Conservation (phyloP, 2,888 invertebrate genomes). For the Nematopogon swammerdamellus region DNA sequence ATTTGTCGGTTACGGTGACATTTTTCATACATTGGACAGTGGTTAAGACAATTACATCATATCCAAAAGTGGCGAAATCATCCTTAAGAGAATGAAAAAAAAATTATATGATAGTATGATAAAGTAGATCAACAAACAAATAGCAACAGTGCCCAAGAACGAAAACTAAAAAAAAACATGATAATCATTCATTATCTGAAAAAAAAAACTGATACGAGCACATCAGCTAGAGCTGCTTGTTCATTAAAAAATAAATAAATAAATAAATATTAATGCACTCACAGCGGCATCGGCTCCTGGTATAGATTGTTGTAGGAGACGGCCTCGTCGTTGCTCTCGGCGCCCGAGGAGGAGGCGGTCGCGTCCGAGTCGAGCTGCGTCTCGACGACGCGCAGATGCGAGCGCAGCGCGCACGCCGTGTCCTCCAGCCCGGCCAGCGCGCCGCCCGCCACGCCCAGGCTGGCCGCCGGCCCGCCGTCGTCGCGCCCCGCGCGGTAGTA, state of each 20-base stretch:
- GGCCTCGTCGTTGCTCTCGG: conserved; percentile 91
- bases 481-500: conserved; percentile 55
- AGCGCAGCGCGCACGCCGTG: conserved; percentile 69
- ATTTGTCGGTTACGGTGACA: too few relatives aligned
- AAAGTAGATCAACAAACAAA: too few relatives aligned
- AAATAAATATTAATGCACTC: conserved; percentile 42
- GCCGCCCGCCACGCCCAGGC: conserved; percentile 55
- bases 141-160: too few relatives aligned
- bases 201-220: too few relatives aligned
- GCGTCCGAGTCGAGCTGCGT: conserved; percentile 86
- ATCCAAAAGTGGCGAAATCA: too few relatives aligned
- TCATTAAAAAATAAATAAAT: conserved; percentile 1
- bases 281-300: conserved; percentile 77
- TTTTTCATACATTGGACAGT: too few relatives aligned
- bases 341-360: conserved; percentile 91
- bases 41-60: too few relatives aligned
- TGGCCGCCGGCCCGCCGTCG: conserved; percentile 70
- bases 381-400: conserved; percentile 72
- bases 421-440: conserved; percentile 68
- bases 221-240: too few relatives aligned
- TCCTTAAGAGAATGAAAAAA: too few relatives aligned
- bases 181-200: too few relatives aligned
- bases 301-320: conserved; percentile 73
- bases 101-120: too few relatives aligned
- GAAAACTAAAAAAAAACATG: too few relatives aligned